Evolutionary conservation across 2,797 vertebrate genomes (phyloP).

Genomic region (Enteromius argenteus): DNA sequence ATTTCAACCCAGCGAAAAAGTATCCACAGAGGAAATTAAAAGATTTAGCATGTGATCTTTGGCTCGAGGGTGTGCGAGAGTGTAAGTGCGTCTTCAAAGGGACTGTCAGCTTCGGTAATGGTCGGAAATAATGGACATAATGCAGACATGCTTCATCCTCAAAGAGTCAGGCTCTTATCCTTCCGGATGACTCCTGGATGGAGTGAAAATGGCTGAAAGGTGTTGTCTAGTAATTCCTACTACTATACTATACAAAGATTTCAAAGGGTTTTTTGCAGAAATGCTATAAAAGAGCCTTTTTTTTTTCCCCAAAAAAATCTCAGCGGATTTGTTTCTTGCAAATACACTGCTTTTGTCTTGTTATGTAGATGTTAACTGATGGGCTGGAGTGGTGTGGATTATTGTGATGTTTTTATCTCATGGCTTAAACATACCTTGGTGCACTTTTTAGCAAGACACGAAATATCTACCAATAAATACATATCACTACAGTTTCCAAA

Average conservation of each 20-base stretch:
- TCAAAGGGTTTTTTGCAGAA: background rate
- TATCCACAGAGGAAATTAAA: slow-evolving; percentile 15
- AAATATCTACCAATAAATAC: too few relatives aligned
- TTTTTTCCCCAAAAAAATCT: background rate
- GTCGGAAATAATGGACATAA: slow-evolving; percentile 1
- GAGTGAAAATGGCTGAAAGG: background rate
- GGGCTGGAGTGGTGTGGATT: background rate
- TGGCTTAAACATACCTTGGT: too few relatives aligned
- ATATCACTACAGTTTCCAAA: too few relatives aligned
- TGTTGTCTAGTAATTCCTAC: background rate
- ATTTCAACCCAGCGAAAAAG: background rate
- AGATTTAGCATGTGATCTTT: slow-evolving; percentile 18
- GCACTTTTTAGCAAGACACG: too few relatives aligned
- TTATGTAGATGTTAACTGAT: background rate
- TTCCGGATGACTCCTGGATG: background rate
- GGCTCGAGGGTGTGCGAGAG: background rate
- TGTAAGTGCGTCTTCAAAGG: background rate
- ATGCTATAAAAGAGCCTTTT: background rate
- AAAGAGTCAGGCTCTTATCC: background rate
- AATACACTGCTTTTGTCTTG: background rate
- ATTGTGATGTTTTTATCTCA: too few relatives aligned
- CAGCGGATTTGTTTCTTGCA: background rate
- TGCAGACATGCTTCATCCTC: background rate
- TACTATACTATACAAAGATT: background rate
- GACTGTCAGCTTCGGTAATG: background rate